These are phyloP conservation scores for Myxocyprinus asiaticus DNA, from an alignment of 2,113 vertebrate genomes.

Conservation along the genomic window DNA sequence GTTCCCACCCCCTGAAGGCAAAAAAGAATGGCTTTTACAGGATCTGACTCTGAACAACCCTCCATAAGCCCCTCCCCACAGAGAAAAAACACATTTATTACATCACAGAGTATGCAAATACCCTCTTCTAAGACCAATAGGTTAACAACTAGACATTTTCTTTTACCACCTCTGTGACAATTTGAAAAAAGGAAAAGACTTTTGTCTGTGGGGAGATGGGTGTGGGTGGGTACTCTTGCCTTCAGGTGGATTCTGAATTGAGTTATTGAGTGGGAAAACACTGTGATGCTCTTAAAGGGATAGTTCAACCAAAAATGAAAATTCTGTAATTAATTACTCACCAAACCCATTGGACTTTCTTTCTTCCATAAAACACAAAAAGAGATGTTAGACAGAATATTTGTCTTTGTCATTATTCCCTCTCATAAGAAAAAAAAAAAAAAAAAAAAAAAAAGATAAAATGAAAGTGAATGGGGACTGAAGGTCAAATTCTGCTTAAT, in stretches of 20 bases:
- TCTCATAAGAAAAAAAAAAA: too few relatives aligned
- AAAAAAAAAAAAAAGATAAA: too few relatives aligned
- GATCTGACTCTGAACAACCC: conserved; percentile 80
- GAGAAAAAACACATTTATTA: conserved; percentile 63
- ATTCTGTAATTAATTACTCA: too few relatives aligned
- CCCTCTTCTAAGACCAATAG: conserved; percentile 45
- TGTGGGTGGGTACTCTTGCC: conserved; percentile 70
- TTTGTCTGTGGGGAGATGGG: conserved; percentile 69
- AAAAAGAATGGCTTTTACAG: conserved; percentile 87
- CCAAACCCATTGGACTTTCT: too few relatives aligned
- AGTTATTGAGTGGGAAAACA: conserved; percentile 59
- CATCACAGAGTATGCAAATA: conserved; percentile 43
- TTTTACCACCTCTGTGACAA: conserved; percentile 39
- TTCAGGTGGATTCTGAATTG: conserved; percentile 69
- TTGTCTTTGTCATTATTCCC: too few relatives aligned
- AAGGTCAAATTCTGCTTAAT: too few relatives aligned
- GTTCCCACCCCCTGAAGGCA: conserved; percentile 87
- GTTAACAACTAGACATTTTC: conserved; percentile 63
- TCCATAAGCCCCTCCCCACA: conserved; percentile 77
- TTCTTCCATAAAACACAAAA: too few relatives aligned
- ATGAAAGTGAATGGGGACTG: too few relatives aligned
- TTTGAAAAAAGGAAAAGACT: conserved; percentile 54
- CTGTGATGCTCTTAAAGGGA: conserved; percentile 23
- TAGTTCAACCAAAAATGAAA: too few relatives aligned
- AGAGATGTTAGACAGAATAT: too few relatives aligned